These are phyloP conservation scores for Drosophila algonquin DNA, from an alignment of 2,888 invertebrate genomes.

Conservation along the genomic window DNA sequence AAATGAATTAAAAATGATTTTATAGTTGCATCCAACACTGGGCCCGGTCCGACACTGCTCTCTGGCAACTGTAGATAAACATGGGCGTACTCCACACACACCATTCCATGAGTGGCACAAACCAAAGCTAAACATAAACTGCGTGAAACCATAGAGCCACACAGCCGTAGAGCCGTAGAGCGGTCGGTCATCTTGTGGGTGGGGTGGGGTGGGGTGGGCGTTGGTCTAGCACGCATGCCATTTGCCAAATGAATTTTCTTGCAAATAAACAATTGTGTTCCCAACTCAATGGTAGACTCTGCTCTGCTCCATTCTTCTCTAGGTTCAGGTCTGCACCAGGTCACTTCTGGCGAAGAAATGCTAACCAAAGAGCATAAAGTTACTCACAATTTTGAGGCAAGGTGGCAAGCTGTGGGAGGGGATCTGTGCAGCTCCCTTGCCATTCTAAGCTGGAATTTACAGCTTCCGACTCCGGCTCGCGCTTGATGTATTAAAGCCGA, in stretches of 20 bases:
- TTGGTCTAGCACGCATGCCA: conserved; percentile 37
- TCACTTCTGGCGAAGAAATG: conserved; percentile 1
- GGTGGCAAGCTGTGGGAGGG: background rate
- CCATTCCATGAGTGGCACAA: conserved; percentile 36
- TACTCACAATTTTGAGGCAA: background rate
- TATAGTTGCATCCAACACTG: conserved; percentile 37
- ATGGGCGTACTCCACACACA: conserved; percentile 11
- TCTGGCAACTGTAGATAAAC: conserved; percentile 47
- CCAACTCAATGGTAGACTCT: background rate
- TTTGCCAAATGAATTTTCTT: conserved; percentile 62
- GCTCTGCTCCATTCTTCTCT: background rate
- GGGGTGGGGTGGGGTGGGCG: background rate
- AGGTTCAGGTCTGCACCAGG: conserved; percentile 4
- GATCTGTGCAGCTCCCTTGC: background rate
- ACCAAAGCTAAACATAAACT: conserved; percentile 43
- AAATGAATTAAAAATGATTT: conserved; percentile 49
- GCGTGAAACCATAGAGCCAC: conserved; percentile 25
- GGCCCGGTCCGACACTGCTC: background rate
- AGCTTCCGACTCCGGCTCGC: conserved; percentile 15
- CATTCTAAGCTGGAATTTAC: background rate
- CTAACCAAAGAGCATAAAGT: background rate
- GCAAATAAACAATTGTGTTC: conserved; percentile 35
- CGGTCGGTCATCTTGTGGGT: conserved; percentile 5
- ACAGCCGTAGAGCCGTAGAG: background rate
- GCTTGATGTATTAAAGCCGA: conserved; percentile 36